phyloP scores from a whole-genome alignment of 2,797 vertebrate species.

The Oceanodroma leucorhoa region DNA sequence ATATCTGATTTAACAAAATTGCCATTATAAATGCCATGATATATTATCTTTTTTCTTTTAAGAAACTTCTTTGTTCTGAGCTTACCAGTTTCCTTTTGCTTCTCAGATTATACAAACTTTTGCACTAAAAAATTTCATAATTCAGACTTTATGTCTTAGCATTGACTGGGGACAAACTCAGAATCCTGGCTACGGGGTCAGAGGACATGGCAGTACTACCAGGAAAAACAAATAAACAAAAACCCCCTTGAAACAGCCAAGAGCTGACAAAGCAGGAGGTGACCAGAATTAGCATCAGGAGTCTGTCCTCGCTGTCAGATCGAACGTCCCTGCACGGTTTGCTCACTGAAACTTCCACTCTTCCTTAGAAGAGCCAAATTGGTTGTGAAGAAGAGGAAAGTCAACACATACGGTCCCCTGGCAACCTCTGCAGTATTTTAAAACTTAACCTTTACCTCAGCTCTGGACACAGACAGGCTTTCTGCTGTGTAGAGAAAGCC shows the following conservation, averaged over 20 bases:
- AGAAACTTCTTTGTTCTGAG: not conserved
- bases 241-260: not conserved
- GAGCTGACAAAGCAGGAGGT: not conserved
- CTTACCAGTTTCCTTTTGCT: not conserved
- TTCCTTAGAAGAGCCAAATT: not conserved
- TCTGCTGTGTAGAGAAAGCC: not conserved
- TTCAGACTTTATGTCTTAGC: not conserved
- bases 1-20: not conserved
- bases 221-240: not conserved
- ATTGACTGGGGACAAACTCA: not conserved
- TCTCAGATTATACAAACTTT: not conserved
- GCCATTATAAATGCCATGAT: not conserved
- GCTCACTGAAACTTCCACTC: not conserved
- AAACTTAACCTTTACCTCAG: not conserved
- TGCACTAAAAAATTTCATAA: not conserved
- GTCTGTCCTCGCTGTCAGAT: not conserved
- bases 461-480: not conserved
- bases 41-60: not conserved
- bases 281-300: not conserved
- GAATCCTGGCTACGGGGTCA: not conserved
- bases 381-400: not conserved
- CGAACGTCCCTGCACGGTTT: not conserved
- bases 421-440: not conserved
- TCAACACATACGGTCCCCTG: accelerated
- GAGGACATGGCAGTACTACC: not conserved